Evolutionary conservation across 2,888 invertebrate species (phyloP), one percentile per base, ranked within the genome.

Genomic region (Hedychridium roseum): DNA sequence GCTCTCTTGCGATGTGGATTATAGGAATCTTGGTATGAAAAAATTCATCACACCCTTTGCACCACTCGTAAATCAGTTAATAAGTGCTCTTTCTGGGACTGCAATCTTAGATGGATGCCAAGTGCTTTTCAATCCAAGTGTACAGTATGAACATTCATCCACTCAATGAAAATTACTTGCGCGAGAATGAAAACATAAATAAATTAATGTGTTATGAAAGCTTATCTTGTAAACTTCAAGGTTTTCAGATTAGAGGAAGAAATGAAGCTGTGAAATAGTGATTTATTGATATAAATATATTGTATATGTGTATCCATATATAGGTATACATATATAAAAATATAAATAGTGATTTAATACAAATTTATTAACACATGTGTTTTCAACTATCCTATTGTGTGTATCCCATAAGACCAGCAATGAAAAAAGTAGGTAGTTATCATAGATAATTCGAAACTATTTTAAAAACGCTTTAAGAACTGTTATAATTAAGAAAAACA

Each of bases 221-320:
- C 59, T 65, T 63, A 37, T 50, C 12, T 32, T 51, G 43, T 49
- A 50, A 45, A 40, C 51, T 53, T 54, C 53, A 54, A 54, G 64
- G 62, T 66, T 67, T 68, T 60, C 45, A 60, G 60, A 68, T 71
- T 59, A 54, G 66, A 67, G 60, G 57, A 68, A 62, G 69, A 68
- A 70, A 72, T 66, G 66, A 71, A 71, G 74, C 76, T 76, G 74
- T 75, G 74, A 75, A 66, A 72, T 74, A 75, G 72, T 71, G 67
- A 75, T 71, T 74, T 71, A 74, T 71, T 66, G 69, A 68, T 65
- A 67, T 63, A 71, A 61, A 65, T 57, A 55, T 62, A 62, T 61
- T n/a, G n/a, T n/a, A n/a, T n/a, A n/a, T n/a, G n/a, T n/a, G n/a
- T n/a, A n/a, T n/a, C n/a, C n/a, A n/a, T n/a, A 62, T 65, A 67